Conservation (phyloP, 2,888 invertebrate genomes). For the Coelinius sp. region DNA sequence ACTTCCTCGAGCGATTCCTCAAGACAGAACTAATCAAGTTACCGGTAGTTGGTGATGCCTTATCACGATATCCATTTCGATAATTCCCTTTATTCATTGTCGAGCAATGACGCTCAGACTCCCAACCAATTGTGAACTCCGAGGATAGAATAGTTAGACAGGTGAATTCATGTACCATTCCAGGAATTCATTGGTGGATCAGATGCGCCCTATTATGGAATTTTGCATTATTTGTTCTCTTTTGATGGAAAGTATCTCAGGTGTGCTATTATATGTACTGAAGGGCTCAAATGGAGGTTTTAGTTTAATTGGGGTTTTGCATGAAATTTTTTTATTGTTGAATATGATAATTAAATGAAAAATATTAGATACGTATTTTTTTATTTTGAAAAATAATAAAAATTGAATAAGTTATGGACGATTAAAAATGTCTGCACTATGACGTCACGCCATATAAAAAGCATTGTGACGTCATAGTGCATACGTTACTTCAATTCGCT, state of each 20-base stretch:
- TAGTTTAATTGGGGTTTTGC: too few relatives aligned
- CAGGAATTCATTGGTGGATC: neutral
- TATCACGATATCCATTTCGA: constrained; percentile 24
- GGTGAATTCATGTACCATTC: constrained; percentile 7
- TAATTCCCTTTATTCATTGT: constrained; percentile 1
- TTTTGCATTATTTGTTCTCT: neutral
- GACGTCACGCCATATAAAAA: too few relatives aligned
- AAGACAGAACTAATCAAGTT: constrained; percentile 39
- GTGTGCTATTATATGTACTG: neutral
- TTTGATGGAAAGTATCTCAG: neutral
- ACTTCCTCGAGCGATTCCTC: neutral
- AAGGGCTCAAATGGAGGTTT: neutral
- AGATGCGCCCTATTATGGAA: neutral
- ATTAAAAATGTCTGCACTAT: too few relatives aligned
- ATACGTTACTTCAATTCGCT: too few relatives aligned
- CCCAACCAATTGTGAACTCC: neutral
- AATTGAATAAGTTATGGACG: too few relatives aligned
- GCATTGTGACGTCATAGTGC: too few relatives aligned
- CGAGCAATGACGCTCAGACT: neutral
- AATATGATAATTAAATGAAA: too few relatives aligned
- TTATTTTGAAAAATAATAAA: too few relatives aligned
- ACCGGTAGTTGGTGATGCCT: constrained; percentile 41
- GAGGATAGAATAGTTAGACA: neutral
- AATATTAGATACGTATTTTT: too few relatives aligned
- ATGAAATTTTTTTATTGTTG: too few relatives aligned